These are phyloP conservation scores for Parnassius mnemosyne DNA, from an alignment of 2,888 invertebrate genomes.

Conservation along the genomic window DNA sequence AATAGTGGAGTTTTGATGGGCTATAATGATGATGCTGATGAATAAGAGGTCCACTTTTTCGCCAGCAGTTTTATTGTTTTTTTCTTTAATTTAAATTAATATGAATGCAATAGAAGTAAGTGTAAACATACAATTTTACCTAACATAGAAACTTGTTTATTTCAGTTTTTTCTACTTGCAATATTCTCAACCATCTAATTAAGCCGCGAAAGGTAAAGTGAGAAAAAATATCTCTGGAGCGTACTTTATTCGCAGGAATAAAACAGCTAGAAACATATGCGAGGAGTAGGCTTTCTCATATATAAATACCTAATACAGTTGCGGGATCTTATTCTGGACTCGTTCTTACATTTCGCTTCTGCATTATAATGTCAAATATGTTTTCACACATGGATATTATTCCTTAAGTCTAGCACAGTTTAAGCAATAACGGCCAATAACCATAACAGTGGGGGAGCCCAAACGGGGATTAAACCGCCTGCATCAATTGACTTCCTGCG, in stretches of 20 bases:
- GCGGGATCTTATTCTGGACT: slow-evolving; percentile 26
- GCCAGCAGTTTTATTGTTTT: too few species aligned
- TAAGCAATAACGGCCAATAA: too few species aligned
- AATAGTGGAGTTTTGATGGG: too few species aligned
- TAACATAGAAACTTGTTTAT: slow-evolving; percentile 18
- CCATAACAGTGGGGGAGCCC: too few species aligned
- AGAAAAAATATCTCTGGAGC: slow-evolving; percentile 45
- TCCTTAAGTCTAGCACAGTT: too few species aligned
- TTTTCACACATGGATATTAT: too few species aligned
- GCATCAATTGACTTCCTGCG: too few species aligned
- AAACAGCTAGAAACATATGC: slow-evolving; percentile 71
- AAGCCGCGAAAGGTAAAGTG: slow-evolving; percentile 42
- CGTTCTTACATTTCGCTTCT: not conserved
- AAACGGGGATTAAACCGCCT: too few species aligned
- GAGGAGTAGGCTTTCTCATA: slow-evolving; percentile 62
- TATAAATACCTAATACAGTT: slow-evolving; percentile 62
- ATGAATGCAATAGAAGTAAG: too few species aligned
- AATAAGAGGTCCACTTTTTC: too few species aligned
- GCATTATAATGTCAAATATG: not conserved
- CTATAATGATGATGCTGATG: too few species aligned
- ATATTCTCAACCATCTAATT: slow-evolving; percentile 28
- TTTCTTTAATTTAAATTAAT: too few species aligned
- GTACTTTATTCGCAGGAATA: slow-evolving; percentile 67
- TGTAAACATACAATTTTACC: not conserved
- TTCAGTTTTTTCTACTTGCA: slow-evolving; percentile 13